Conservation (phyloP, 2,888 invertebrate species). For the Camponotus fellah region DNA sequence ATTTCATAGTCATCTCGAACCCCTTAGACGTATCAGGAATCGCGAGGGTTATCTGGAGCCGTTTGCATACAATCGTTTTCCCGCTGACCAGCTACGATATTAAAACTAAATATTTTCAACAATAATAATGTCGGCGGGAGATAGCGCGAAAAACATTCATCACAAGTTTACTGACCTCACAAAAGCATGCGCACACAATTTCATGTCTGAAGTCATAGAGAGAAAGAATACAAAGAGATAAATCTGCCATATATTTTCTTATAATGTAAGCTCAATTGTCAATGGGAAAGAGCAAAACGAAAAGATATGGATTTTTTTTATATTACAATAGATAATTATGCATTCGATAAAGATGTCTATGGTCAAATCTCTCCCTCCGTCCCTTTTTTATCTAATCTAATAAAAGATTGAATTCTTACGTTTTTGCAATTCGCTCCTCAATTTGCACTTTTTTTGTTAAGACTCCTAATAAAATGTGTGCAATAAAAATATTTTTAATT, state of each 20-base stretch:
- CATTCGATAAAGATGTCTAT: neutral
- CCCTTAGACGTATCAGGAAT: constrained; percentile 44
- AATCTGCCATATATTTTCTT: neutral
- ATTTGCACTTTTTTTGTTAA: neutral
- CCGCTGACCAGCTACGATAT: constrained; percentile 41
- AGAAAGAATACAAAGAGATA: neutral
- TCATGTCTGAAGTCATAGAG: neutral
- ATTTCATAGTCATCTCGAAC: constrained; percentile 39
- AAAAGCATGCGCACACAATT: constrained; percentile 15
- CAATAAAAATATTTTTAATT: neutral
- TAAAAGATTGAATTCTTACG: neutral
- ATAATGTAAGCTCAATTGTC: neutral
- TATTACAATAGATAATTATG: neutral
- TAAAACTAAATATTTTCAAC: constrained; percentile 57
- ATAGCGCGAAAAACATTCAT: constrained; percentile 60
- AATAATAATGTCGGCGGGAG: constrained; percentile 62
- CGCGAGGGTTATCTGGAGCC: constrained; percentile 64
- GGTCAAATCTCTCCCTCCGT: neutral
- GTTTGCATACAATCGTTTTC: constrained; percentile 56
- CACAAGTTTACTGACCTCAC: constrained; percentile 52
- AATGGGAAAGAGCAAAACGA: too few species aligned
- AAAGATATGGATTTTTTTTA: neutral
- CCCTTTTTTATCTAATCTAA: too few species aligned
- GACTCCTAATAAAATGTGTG: neutral
- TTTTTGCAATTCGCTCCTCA: neutral